These are phyloP conservation scores for Rhabdornis inornatus DNA, from an alignment of 2,113 vertebrate genomes.

Conservation along the genomic window DNA sequence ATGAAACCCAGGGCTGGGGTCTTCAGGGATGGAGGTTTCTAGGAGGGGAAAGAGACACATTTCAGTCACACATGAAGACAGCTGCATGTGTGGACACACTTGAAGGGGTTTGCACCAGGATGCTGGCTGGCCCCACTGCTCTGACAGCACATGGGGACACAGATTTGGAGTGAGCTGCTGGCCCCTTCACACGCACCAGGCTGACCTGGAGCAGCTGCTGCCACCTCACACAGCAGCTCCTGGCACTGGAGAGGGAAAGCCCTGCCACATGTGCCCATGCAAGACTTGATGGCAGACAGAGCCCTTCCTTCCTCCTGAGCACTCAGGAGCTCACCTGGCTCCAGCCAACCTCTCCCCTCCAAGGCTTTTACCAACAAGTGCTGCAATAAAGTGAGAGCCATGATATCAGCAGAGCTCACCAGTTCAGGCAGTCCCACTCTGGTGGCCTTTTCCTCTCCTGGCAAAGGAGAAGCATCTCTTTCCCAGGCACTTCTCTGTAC, in stretches of 20 bases:
- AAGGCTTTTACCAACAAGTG: background rate
- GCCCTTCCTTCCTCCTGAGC: background rate
- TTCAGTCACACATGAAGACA: background rate
- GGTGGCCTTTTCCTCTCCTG: background rate
- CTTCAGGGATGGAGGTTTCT: conserved; percentile 21
- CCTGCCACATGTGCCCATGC: fast-evolving
- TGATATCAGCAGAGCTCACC: background rate
- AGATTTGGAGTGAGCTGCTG: background rate
- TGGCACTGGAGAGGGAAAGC: background rate
- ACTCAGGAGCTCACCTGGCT: background rate
- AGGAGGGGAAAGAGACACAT: background rate
- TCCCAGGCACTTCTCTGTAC: background rate
- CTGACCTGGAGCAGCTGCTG: background rate
- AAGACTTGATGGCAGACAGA: background rate
- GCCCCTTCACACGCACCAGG: background rate
- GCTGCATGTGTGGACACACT: fast-evolving
- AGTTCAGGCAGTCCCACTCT: fast-evolving
- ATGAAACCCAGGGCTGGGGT: background rate
- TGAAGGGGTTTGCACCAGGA: fast-evolving
- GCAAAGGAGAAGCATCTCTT: background rate
- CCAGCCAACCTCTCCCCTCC: background rate
- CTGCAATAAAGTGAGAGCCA: background rate
- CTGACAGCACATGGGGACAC: background rate
- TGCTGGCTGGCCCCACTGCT: background rate
- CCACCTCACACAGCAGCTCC: background rate